Evolutionary conservation across 30 jellyfish, hydroid and myxozoan genomes (phyloP).

Genomic region (Turritopsis dohrnii): DNA sequence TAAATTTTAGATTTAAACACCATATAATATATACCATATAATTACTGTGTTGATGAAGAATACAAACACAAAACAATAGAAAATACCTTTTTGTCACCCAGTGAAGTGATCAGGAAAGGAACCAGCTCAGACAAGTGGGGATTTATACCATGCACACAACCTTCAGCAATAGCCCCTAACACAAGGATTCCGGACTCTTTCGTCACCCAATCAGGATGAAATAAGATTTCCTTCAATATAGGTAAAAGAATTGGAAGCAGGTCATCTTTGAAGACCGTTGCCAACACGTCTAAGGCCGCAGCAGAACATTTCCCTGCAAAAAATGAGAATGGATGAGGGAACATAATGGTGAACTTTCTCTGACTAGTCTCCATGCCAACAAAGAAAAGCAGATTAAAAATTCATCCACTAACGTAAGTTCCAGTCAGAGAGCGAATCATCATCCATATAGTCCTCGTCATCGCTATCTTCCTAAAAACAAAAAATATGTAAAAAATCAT

Average conservation of each 20-base stretch:
- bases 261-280: conserved; percentile 90
- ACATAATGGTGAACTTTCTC: too few relatives aligned
- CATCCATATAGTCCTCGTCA: conserved; percentile 84
- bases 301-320: conserved; percentile 92
- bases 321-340: too few relatives aligned
- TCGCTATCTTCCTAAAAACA: conserved; percentile 70
- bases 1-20: background rate
- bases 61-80: background rate
- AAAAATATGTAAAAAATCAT: background rate
- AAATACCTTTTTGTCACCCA: conserved; percentile 79
- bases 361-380: too few relatives aligned
- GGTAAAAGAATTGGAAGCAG: conserved; percentile 87
- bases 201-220: conserved; percentile 98
- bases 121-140: conserved; percentile 95
- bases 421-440: conserved; percentile 96
- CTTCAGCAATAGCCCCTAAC: conserved; percentile 98
- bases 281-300: conserved; percentile 94
- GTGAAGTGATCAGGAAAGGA: conserved; percentile 74
- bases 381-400: background rate
- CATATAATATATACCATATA: background rate
- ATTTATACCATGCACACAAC: conserved; percentile 86
- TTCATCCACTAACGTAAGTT: conserved; percentile 61
- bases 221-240: conserved; percentile 70
- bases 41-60: background rate
- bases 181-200: conserved; percentile 98